These are phyloP conservation scores for Xylocopa sonorina DNA, from an alignment of 1,140 invertebrate species.

Conservation along the genomic window DNA sequence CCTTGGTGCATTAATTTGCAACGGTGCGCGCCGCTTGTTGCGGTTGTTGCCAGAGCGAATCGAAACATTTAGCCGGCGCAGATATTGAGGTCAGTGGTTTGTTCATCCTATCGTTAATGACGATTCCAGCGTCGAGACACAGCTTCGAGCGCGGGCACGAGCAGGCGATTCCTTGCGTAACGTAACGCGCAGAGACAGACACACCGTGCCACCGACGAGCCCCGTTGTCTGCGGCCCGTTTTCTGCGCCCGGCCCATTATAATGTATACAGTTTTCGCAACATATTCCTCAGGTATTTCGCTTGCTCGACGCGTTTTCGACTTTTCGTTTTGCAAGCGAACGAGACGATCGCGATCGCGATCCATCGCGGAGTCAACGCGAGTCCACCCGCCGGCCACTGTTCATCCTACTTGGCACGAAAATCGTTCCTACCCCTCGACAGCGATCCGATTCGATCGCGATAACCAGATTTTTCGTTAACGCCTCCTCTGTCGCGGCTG, in stretches of 20 bases:
- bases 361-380: constrained; percentile 15
- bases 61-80: constrained; percentile 36
- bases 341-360: constrained; percentile 40
- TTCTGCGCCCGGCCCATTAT: constrained; percentile 63
- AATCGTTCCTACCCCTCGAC: neutral
- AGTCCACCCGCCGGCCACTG: neutral
- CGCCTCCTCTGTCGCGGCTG: too few species aligned
- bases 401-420: constrained; percentile 10
- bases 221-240: constrained; percentile 67
- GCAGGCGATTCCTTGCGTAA: constrained; percentile 52
- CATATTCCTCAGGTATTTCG: constrained; percentile 66
- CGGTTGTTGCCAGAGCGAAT: constrained; percentile 37
- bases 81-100: constrained; percentile 52
- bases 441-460: too few species aligned
- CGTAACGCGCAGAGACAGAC: neutral
- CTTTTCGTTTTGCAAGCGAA: constrained; percentile 65
- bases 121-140: constrained; percentile 51
- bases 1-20: neutral
- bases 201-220: neutral
- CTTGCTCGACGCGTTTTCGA: constrained; percentile 77
- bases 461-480: too few species aligned
- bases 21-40: constrained; percentile 4
- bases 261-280: constrained; percentile 77
- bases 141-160: constrained; percentile 27
- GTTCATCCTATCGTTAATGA: constrained; percentile 53